Percentiles rank a stretch among this genome's conserved stretches.
These are phyloP conservation scores for Entelurus aequoreus DNA, from an alignment of 2,113 vertebrate genomes.

Conservation along the genomic window DNA sequence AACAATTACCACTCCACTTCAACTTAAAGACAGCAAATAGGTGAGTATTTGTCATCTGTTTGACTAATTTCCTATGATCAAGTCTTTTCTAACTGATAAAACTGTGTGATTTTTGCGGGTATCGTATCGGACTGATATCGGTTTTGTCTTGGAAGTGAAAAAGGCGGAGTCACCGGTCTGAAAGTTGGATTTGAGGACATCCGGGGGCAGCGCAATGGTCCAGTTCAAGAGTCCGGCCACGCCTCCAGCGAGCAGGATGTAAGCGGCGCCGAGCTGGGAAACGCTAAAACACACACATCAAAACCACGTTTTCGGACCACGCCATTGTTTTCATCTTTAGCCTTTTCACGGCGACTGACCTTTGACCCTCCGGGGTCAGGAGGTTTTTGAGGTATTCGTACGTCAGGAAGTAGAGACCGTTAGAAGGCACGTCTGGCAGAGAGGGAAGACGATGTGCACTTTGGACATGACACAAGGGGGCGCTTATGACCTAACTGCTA, in stretches of 20 bases:
- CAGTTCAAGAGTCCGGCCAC: slow-evolving; percentile 72
- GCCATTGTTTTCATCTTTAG: background rate
- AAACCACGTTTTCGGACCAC: background rate
- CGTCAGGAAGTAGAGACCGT: slow-evolving; percentile 73
- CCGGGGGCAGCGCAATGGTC: slow-evolving; percentile 71
- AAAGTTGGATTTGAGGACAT: slow-evolving; percentile 77
- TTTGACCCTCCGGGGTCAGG: slow-evolving; percentile 67
- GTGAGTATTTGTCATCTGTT: too few relatives aligned
- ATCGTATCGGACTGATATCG: too few relatives aligned
- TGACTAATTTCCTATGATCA: too few relatives aligned
- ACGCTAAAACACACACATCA: slow-evolving; percentile 38
- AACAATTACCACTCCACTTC: too few relatives aligned
- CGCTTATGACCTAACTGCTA: too few relatives aligned
- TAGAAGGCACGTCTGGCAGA: slow-evolving; percentile 70
- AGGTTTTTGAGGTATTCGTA: slow-evolving; percentile 69
- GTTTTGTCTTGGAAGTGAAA: too few relatives aligned
- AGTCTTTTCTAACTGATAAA: too few relatives aligned
- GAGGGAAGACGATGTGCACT: background rate
- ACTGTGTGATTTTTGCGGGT: too few relatives aligned
- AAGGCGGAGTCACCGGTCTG: slow-evolving; percentile 63
- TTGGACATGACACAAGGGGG: too few relatives aligned
- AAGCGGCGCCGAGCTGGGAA: slow-evolving; percentile 60
- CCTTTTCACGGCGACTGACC: slow-evolving; percentile 41
- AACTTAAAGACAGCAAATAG: too few relatives aligned
- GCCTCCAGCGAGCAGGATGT: slow-evolving; percentile 71